Percentiles rank a stretch among this genome's conserved stretches.
Evolutionary conservation across 2,888 invertebrate genomes (phyloP).

Genomic region (Diaperis boleti): DNA sequence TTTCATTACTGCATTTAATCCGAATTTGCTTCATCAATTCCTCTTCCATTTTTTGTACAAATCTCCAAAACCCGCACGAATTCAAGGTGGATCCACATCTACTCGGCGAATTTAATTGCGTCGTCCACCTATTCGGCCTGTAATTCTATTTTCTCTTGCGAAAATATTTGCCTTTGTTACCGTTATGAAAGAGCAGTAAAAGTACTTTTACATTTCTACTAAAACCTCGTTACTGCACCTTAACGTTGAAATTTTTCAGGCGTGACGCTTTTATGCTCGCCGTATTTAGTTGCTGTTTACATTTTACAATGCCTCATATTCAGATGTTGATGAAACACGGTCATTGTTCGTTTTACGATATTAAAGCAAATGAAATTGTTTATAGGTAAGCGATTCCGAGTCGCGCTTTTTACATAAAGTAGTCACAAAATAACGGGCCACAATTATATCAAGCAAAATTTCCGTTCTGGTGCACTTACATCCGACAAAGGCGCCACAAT

Average conservation of each 20-base stretch:
- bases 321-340: conserved; percentile 24
- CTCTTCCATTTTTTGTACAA: no score
- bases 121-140: conserved; percentile 6
- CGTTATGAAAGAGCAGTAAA: conserved; percentile 25
- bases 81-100: no score
- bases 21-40: no score
- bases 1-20: no score
- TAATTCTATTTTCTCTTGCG: conserved; percentile 15
- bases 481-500: conserved; percentile 33
- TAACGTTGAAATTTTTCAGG: conserved; percentile 28
- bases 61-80: no score
- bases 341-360: conserved; percentile 4
- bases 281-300: conserved; percentile 35
- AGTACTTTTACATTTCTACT: conserved; percentile 32
- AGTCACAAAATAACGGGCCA: no score
- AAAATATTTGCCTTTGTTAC: conserved; percentile 28
- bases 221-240: conserved; percentile 33
- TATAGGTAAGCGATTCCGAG: conserved; percentile 8
- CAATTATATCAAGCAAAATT: conserved; percentile 37
- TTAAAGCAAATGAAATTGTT: conserved; percentile 23
- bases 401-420: conserved; percentile 1
- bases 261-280: conserved; percentile 32
- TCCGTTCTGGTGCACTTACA: conserved; percentile 33
- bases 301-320: conserved; percentile 29
- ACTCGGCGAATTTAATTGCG: conserved; percentile 11